phyloP scores from a whole-genome alignment of 1,140 invertebrate species.

The Lamellibrachia luymesi region DNA sequence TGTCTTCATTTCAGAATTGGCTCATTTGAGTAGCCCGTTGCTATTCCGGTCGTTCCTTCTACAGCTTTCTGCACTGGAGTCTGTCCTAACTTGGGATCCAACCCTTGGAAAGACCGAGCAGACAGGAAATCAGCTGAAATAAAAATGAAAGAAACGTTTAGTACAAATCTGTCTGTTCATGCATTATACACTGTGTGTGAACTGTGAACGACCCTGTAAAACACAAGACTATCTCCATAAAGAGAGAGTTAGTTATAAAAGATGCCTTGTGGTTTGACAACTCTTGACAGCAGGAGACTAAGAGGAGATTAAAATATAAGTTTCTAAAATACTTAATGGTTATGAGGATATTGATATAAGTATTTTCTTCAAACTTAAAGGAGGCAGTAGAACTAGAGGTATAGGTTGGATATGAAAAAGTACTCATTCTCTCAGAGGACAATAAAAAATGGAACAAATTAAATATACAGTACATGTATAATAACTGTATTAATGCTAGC shows the following conservation, averaged over 20 bases:
- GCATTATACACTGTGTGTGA: not conserved
- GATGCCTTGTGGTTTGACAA: too few relatives aligned
- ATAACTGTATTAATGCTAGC: not conserved
- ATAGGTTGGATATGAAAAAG: too few relatives aligned
- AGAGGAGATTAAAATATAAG: too few relatives aligned
- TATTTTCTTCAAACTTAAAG: too few relatives aligned
- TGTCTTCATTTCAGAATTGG: not conserved
- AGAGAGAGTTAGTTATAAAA: too few relatives aligned
- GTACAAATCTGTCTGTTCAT: not conserved
- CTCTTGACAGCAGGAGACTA: too few relatives aligned
- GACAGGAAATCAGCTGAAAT: conserved; percentile 48
- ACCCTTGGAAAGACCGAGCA: conserved; percentile 52
- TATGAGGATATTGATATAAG: too few relatives aligned
- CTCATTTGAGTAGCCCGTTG: conserved; percentile 51
- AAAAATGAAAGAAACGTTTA: conserved; percentile 5
- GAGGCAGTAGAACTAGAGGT: too few relatives aligned
- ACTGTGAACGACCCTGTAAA: not conserved
- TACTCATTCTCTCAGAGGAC: too few relatives aligned
- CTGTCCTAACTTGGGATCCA: conserved; percentile 54
- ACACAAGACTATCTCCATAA: not conserved
- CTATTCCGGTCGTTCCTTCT: conserved; percentile 54
- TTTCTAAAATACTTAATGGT: too few relatives aligned
- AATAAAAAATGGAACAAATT: too few relatives aligned
- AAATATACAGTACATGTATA: too few relatives aligned
- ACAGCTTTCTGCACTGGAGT: conserved; percentile 48